These are phyloP conservation scores for Sphyrna mokarran DNA, from an alignment of 2,113 vertebrate genomes.

Conservation along the genomic window DNA sequence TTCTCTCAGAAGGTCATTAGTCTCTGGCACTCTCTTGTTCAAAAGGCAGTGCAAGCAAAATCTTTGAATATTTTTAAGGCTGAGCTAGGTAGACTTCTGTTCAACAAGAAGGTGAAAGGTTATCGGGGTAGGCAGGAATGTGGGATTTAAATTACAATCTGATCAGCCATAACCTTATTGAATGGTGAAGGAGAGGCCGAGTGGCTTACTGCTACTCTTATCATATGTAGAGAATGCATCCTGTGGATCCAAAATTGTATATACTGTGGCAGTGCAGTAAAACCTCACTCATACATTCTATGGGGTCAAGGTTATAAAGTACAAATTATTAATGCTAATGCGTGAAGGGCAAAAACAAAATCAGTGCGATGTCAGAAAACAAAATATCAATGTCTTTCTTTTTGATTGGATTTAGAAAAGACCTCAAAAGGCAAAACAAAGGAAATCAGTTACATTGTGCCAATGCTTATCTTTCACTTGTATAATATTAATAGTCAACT, in stretches of 20 bases:
- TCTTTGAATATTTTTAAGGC: too few relatives aligned
- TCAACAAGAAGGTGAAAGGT: too few relatives aligned
- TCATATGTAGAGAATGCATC: neutral
- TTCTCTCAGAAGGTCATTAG: too few relatives aligned
- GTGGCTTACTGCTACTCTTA: too few relatives aligned
- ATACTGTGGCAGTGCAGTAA: neutral
- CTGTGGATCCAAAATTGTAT: neutral
- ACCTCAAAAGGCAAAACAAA: neutral
- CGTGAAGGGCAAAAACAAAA: neutral
- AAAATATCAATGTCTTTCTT: neutral
- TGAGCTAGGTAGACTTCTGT: too few relatives aligned
- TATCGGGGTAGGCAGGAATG: too few relatives aligned
- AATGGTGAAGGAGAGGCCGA: too few relatives aligned
- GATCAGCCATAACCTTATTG: too few relatives aligned
- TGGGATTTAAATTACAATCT: too few relatives aligned
- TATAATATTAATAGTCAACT: neutral
- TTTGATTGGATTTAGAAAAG: neutral
- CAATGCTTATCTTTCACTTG: neutral
- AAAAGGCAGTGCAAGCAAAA: too few relatives aligned
- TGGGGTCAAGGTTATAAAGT: neutral
- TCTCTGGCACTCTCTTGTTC: too few relatives aligned
- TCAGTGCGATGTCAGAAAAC: neutral
- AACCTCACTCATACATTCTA: neutral
- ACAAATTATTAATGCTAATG: neutral
- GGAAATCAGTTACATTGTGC: constrained; percentile 4